A percentile compares a stretch with the other conserved stretches of the same genome.
Evolutionary conservation across 2,888 invertebrate genomes (phyloP).

Genomic region (Melikaiella ostensackeni): DNA sequence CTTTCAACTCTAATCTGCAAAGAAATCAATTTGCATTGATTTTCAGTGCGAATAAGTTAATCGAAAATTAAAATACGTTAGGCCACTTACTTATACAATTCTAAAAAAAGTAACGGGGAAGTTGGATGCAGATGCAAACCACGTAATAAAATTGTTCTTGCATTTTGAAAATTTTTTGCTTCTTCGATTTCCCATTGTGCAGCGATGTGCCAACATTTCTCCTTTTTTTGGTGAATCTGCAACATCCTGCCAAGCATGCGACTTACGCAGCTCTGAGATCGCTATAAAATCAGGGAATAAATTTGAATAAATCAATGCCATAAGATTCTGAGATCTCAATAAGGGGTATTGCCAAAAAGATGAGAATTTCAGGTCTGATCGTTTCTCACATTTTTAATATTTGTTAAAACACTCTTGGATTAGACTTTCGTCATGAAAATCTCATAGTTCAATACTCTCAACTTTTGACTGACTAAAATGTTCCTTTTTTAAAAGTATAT

Average conservation of each 20-base stretch:
- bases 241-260: conserved; percentile 76
- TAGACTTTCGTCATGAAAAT: not conserved
- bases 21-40: not conserved
- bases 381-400: not conserved
- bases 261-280: conserved; percentile 71
- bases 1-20: conserved; percentile 64
- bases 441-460: not conserved
- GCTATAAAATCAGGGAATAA: conserved; percentile 59
- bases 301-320: not conserved
- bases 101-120: conserved; percentile 84
- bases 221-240: conserved; percentile 84
- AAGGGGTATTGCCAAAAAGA: not conserved
- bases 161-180: conserved; percentile 83
- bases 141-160: conserved; percentile 85
- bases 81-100: conserved; percentile 80
- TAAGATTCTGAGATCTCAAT: not conserved
- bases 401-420: not conserved
- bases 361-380: not conserved
- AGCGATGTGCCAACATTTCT: conserved; percentile 88
- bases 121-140: conserved; percentile 87
- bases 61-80: not conserved
- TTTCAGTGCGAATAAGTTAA: conserved; percentile 49
- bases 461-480: not conserved
- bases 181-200: conserved; percentile 88
- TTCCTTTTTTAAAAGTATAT: conserved; percentile 28